A percentile compares a stretch with the other conserved stretches of the same genome.
These are phyloP conservation scores for Hormiphora californensis DNA, from an alignment of 37 sponge, comb jelly and placozoan genomes.

Conservation along the genomic window DNA sequence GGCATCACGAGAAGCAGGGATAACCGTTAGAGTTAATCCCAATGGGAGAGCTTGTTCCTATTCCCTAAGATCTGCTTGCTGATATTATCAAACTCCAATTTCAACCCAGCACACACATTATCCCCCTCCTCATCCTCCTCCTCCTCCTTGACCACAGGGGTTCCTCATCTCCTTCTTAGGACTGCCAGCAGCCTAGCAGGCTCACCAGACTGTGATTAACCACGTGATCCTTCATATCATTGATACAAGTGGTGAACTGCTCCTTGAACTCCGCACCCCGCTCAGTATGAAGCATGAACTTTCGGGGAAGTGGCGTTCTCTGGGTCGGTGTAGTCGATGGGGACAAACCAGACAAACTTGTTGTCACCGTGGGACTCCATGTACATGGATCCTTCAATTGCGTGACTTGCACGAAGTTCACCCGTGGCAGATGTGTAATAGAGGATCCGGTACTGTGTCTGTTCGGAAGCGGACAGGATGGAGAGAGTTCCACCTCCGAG, in stretches of 20 bases:
- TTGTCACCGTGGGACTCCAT: neutral
- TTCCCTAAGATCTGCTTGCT: neutral
- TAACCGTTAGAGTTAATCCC: neutral
- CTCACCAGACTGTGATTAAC: constrained; percentile 22
- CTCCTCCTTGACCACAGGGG: neutral
- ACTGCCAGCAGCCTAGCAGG: constrained; percentile 29
- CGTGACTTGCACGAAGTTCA: neutral
- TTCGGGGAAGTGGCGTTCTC: constrained; percentile 7
- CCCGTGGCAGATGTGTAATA: neutral
- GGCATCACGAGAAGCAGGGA: too few relatives aligned
- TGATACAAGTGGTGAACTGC: neutral
- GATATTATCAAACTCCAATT: neutral
- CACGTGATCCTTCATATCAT: constrained; percentile 8
- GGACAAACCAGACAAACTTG: constrained; percentile 22
- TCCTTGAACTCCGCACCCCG: neutral
- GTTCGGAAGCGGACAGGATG: neutral
- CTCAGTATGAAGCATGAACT: neutral
- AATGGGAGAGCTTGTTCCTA: neutral
- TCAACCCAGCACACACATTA: neutral
- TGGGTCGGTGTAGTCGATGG: constrained; percentile 33
- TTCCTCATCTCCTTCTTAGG: neutral
- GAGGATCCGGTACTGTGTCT: neutral
- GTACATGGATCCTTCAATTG: constrained; percentile 24
- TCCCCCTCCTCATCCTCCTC: neutral
- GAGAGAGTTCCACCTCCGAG: neutral